Conservation (phyloP, 30 jellyfish, hydroid and myxozoan species). For the Turritopsis rubra region DNA sequence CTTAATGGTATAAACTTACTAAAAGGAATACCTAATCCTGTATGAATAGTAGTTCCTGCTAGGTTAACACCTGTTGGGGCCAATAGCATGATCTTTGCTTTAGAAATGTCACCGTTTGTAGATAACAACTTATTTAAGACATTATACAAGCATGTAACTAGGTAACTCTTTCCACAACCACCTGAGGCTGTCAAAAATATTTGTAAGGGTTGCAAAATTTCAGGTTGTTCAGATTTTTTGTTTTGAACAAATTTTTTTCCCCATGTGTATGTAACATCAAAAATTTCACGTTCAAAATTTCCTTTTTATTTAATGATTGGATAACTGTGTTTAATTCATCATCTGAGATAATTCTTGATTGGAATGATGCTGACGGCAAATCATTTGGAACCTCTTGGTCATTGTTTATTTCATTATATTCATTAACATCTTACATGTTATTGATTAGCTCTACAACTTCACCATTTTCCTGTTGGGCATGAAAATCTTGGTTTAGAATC, state of each 20-base stretch:
- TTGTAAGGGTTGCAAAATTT: slow-evolving; percentile 21
- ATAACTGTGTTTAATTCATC: slow-evolving; percentile 2
- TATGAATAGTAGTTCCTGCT: slow-evolving; percentile 31
- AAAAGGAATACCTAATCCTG: slow-evolving; percentile 22
- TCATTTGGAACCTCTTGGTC: background rate
- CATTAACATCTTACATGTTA: background rate
- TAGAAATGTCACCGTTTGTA: background rate
- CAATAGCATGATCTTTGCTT: slow-evolving; percentile 15
- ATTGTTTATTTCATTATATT: background rate
- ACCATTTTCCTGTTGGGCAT: slow-evolving; percentile 20
- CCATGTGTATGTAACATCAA: too few species aligned
- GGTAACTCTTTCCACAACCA: slow-evolving; percentile 28
- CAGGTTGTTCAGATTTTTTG: background rate
- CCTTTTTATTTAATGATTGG: too few species aligned
- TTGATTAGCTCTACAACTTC: slow-evolving; percentile 1
- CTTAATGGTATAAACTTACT: slow-evolving; percentile 1
- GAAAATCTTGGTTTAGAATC: background rate
- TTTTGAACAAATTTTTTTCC: slow-evolving; percentile 6
- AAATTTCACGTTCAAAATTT: too few species aligned
- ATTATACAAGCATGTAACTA: slow-evolving; percentile 17
- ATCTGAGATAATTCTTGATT: background rate
- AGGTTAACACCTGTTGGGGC: slow-evolving; percentile 38
- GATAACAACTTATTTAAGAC: slow-evolving; percentile 8
- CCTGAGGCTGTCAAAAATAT: slow-evolving; percentile 22
- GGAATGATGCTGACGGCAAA: background rate